phyloP scores from a whole-genome alignment of 1,140 invertebrate species.

The Conus ventricosus region DNA sequence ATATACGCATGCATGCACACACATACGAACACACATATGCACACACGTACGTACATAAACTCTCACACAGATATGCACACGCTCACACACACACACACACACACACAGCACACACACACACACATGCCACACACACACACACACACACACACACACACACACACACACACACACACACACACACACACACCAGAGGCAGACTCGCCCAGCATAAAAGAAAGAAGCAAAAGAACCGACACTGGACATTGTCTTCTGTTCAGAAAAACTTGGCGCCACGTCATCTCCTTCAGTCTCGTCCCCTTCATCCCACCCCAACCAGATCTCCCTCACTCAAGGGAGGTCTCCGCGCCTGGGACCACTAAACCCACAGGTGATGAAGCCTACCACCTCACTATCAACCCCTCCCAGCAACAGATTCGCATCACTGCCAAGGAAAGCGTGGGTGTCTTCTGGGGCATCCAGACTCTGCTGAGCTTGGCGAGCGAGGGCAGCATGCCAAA shows the following conservation, averaged over 20 bases:
- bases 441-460: conserved; percentile 61
- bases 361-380: conserved; percentile 35
- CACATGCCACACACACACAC: no score
- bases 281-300: background rate
- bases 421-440: conserved; percentile 43
- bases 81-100: background rate
- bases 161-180: conserved; percentile 11
- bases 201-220: no score
- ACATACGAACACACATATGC: no score
- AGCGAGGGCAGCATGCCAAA: conserved; percentile 35
- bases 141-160: background rate
- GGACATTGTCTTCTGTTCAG: background rate
- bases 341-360: background rate
- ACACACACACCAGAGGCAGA: background rate
- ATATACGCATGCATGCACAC: no score
- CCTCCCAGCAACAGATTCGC: conserved; percentile 35
- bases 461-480: conserved; percentile 52
- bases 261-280: background rate
- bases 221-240: no score
- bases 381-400: conserved; percentile 45
- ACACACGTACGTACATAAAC: background rate
- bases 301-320: background rate
- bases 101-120: background rate
- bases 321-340: conserved; percentile 14
- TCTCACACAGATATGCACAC: no score